Base-by-base conservation (phyloP, 2,113 vertebrate genomes). In the Falco punctatus region DNA sequence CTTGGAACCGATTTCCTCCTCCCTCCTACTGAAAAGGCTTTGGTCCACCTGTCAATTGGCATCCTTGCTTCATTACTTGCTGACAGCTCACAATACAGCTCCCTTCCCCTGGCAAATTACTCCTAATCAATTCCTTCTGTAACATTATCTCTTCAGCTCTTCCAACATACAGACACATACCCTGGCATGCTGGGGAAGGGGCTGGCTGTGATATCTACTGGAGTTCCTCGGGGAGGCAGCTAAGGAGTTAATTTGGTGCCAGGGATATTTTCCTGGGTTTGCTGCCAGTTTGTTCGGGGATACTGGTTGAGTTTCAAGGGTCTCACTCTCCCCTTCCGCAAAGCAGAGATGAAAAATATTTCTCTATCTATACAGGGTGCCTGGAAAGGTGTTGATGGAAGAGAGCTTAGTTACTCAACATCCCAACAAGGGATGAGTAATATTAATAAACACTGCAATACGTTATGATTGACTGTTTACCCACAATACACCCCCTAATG, bases 41-140 rank as follows among this genome's bases (percentile, higher is more conserved):
- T 98, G 95, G 98, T 98, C 98, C 97, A 98, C 98, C 98, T 98
- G 97, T 97, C 97, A 94, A 92, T 97, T 97, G 97, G 96, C 93
- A 97, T 97, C 94, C 92, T 94, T 98, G 97, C 98, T 98, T 98
- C 98, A 98, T 98, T 98, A 98, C 97, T 96, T 95, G 94, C 95
- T 97, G 97, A 98, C 97, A 98, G 94, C 87, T 97, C 91, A 91
- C 93, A 97, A 96, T 73, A 93, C 73, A 97, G 96, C 91, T 97
- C 62, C 88, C 81, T 95, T 96, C 95, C 94, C 89, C 91, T 65
- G 84, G 97, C 95, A 98, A 98, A 98, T 98, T 98, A 97, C 94
- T 96, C 96, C 94, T 97, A 98, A 98, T 98, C 97, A 98, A 97
- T 97, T 96, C 93, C 91, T 98, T 97, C 97, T 90, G 91, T 96